Evolutionary conservation across 2,113 vertebrate species (phyloP).

Genomic region (Erinaceus europaeus): DNA sequence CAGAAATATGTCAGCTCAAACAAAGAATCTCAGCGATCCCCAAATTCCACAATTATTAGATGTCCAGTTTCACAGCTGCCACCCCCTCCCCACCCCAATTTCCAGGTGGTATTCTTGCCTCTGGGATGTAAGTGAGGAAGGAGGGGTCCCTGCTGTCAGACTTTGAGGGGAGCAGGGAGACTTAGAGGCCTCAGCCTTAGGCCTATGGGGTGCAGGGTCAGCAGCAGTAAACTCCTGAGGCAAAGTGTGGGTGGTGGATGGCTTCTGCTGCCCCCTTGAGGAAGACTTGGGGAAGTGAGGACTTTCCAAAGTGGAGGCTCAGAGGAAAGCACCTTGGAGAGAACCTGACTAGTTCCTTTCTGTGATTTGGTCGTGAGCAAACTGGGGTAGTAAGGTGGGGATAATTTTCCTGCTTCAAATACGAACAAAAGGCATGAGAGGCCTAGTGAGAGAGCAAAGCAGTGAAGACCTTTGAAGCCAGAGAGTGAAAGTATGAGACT

Average conservation of each 20-base stretch:
- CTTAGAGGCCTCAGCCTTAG: not conserved
- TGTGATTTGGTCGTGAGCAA: not conserved
- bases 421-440: not conserved
- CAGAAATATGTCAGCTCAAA: constrained; percentile 22
- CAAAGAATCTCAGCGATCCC: not conserved
- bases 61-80: not conserved
- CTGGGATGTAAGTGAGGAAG: not conserved
- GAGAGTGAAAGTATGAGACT: not conserved
- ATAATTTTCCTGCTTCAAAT: not conserved
- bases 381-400: not conserved
- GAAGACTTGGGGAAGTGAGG: constrained; percentile 49
- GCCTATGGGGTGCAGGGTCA: not conserved
- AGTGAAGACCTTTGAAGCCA: not conserved
- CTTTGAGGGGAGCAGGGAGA: too few species aligned
- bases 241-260: not conserved
- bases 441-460: not conserved
- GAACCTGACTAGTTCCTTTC: not conserved
- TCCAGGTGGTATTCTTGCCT: not conserved
- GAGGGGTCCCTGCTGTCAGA: not conserved
- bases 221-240: not conserved
- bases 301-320: not conserved
- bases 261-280: constrained; percentile 80
- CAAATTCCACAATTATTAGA: not conserved
- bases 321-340: not conserved
- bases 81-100: not conserved